Evolutionary conservation across 2,888 invertebrate genomes (phyloP).

Genomic region (Hymenopus coronatus): DNA sequence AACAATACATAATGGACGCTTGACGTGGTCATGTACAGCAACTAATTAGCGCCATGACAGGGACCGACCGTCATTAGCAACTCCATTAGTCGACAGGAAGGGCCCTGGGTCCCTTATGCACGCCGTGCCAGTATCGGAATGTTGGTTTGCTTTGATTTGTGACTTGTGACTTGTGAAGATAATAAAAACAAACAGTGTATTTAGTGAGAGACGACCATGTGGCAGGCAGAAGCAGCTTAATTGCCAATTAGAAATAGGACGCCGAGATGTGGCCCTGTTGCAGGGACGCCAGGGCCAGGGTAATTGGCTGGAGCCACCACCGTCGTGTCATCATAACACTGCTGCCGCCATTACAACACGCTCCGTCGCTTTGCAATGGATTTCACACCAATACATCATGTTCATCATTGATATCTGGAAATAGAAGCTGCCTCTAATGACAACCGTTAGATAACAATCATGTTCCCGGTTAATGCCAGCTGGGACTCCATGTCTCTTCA

Average conservation of each 20-base stretch:
- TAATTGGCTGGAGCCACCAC: too few relatives aligned
- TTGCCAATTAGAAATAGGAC: background rate
- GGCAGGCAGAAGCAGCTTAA: constrained; percentile 3
- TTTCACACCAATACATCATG: background rate
- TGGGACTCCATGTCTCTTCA: background rate
- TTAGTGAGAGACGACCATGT: background rate
- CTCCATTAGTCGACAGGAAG: background rate
- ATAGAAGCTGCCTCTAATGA: background rate
- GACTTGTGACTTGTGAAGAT: background rate
- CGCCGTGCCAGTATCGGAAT: background rate
- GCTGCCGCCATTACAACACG: background rate
- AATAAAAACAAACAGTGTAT: constrained; percentile 16
- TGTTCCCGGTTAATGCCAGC: background rate
- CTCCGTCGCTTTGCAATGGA: constrained; percentile 16
- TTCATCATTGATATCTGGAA: background rate
- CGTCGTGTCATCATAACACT: background rate
- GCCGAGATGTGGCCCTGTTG: background rate
- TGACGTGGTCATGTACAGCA: background rate
- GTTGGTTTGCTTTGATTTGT: constrained; percentile 4
- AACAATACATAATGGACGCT: constrained; percentile 4
- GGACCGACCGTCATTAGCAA: constrained; percentile 1
- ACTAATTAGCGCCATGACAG: too few relatives aligned
- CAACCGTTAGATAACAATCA: background rate
- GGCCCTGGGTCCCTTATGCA: too few relatives aligned
- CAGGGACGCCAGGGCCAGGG: background rate